Evolutionary conservation across 1,140 invertebrate species (phyloP).

Genomic region (Cotesia chilonis): DNA sequence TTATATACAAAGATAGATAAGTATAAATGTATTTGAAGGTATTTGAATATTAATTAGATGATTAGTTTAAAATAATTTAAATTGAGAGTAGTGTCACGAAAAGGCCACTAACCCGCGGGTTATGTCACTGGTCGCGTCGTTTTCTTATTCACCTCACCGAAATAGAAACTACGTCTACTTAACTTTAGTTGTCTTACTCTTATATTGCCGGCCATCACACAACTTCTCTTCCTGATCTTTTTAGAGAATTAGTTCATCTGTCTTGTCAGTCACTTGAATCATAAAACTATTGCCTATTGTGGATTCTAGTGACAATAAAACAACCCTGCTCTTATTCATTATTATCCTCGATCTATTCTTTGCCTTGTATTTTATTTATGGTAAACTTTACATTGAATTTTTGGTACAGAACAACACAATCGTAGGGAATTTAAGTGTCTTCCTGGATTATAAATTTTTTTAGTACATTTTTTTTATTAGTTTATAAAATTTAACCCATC

Average conservation of each 20-base stretch:
- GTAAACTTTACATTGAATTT: no score
- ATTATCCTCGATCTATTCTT: not conserved
- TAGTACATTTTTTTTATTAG: no score
- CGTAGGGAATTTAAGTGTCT: no score
- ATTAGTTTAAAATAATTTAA: constrained; percentile 8
- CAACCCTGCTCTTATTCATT: not conserved
- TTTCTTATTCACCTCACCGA: constrained; percentile 37
- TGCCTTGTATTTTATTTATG: no score
- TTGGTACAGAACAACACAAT: no score
- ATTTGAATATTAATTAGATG: not conserved
- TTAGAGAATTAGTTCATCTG: constrained; percentile 9
- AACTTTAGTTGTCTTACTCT: constrained; percentile 27
- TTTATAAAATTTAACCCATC: no score
- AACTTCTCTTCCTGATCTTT: constrained; percentile 11
- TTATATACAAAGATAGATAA: no score
- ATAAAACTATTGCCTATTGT: constrained; percentile 13
- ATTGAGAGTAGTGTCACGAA: constrained; percentile 24
- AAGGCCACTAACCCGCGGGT: constrained; percentile 45
- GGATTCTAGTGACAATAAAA: not conserved
- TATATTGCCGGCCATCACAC: constrained; percentile 24
- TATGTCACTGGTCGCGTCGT: constrained; percentile 42
- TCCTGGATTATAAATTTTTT: no score
- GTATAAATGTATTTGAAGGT: no score
- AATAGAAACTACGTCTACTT: constrained; percentile 41
- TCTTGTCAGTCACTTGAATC: constrained; percentile 13